Conservation (phyloP, 2,888 invertebrate genomes). For the Chymomyza procnemis region DNA sequence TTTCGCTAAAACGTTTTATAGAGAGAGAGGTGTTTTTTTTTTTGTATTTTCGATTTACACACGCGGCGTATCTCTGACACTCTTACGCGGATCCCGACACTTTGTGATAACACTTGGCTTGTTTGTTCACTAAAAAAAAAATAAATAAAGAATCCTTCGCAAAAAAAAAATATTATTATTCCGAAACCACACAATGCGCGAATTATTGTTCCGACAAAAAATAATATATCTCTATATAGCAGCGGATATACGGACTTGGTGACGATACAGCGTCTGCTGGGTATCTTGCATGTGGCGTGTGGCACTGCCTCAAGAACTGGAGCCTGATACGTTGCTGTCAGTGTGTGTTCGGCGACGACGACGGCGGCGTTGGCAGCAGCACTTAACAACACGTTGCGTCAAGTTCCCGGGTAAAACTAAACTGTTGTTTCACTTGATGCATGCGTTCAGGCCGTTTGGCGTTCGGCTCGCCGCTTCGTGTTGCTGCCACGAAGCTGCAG, state of each 20-base stretch:
- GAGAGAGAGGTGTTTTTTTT: too few relatives aligned
- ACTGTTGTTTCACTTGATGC: slow-evolving; percentile 79
- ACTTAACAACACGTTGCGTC: slow-evolving; percentile 68
- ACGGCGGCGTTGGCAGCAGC: too few relatives aligned
- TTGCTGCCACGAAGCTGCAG: slow-evolving; percentile 1
- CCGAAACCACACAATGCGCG: neutral
- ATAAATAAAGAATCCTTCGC: neutral
- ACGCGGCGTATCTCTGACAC: neutral
- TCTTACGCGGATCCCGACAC: too few relatives aligned
- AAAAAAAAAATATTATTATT: too few relatives aligned
- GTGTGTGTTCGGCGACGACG: too few relatives aligned
- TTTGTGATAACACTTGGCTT: neutral
- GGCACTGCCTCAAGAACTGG: neutral
- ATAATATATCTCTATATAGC: neutral
- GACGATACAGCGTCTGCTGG: neutral
- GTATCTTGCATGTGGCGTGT: too few relatives aligned
- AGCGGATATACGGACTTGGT: too few relatives aligned
- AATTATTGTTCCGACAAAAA: neutral
- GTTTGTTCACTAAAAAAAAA: neutral
- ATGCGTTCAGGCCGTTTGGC: slow-evolving; percentile 50
- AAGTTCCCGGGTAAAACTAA: slow-evolving; percentile 79
- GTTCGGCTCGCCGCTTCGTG: neutral
- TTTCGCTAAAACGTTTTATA: neutral
- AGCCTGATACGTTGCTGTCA: neutral
- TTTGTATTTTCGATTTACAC: neutral